Conservation (phyloP, 2,113 vertebrate genomes). For the Casuarius casuarius region DNA sequence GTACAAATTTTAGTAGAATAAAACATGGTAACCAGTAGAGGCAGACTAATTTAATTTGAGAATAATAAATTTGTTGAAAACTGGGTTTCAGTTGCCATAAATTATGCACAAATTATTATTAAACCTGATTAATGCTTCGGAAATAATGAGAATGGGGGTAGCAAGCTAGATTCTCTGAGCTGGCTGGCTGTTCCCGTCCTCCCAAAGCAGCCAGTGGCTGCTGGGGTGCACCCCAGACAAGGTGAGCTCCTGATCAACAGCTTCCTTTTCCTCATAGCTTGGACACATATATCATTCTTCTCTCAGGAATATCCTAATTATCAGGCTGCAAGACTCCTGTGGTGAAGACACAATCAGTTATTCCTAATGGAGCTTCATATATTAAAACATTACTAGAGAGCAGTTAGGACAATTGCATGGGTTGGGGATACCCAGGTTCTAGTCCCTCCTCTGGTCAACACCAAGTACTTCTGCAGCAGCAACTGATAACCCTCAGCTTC, state of each 20-base stretch:
- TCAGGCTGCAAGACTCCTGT: background rate
- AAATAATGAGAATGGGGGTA: background rate
- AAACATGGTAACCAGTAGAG: background rate
- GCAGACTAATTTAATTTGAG: background rate
- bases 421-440: background rate
- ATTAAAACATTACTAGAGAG: background rate
- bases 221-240: background rate
- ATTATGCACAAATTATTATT: background rate
- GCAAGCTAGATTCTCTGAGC: background rate
- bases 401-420: background rate
- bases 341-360: background rate
- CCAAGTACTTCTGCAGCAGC: background rate
- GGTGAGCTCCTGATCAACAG: background rate
- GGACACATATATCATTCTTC: background rate
- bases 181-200: background rate
- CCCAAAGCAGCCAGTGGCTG: fast-evolving
- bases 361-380: background rate
- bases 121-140: background rate
- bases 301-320: background rate
- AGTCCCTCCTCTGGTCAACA: background rate
- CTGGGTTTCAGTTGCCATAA: background rate
- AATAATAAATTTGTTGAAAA: background rate
- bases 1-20: background rate
- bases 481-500: background rate
- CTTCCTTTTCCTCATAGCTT: background rate